Evolutionary conservation across 2,113 vertebrate genomes (phyloP), one percentile per base, ranked within the genome.

Genomic region (Passer montanus): DNA sequence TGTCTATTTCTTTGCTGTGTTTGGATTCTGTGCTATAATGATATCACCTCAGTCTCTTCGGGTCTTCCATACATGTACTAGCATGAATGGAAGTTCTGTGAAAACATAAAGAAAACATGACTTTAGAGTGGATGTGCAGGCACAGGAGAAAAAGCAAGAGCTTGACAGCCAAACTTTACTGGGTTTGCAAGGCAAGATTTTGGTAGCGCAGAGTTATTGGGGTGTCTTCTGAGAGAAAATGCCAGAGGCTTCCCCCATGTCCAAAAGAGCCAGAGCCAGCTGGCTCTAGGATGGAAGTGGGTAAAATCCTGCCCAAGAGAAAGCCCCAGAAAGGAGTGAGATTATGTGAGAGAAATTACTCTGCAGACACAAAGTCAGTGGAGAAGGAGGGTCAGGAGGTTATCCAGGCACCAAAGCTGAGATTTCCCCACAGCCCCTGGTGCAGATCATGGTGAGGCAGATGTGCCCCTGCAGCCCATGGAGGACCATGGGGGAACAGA

Each of bases 241-340:
- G 11, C 22, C 14, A 68, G 31, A 37, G 63, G 33, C 14, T 52
- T 37, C 3, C 14, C 1, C 10, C 1, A 4, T 68, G 28, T 49
- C 33, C 15, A 4, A 41, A 3, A 55, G 4, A 56, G 9, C 7
- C 66, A 52, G 17, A 5, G 8, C 30, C 31, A 81, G 17, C 9
- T 0, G 0, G 15, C 41, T 70, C 30, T 18, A 23, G 30, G 33
- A 39, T 0, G 0, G 28, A 72, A 47, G 15, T 11, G 15, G 3
- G 11, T 9, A 37, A 82, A 90, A 63, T 31, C 2, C 46, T 30
- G 24, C 31, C 12, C 31, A 62, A 16, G 17, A 7, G 31, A 15
- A 17, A 10, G 31, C 3, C 15, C 43, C 7, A 60, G 56, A 78
- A 3, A 46, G 4, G 10, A 53, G 7, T 21, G 62, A 72, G 14